phyloP scores from a whole-genome alignment of 2,888 invertebrate genomes.

The Eulithis prunata region DNA sequence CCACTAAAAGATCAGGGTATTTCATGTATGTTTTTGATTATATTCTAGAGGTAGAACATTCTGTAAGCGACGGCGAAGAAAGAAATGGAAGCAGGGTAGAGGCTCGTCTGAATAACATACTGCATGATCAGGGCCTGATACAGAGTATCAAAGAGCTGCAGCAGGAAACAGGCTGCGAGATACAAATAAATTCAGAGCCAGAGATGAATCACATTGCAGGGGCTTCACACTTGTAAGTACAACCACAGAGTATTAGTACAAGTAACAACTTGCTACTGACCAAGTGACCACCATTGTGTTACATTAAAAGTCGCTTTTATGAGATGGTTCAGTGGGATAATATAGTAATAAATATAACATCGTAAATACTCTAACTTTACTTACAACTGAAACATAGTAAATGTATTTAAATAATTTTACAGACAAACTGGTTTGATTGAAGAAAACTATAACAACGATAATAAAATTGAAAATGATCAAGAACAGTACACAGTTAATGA shows the following conservation, averaged over 20 bases:
- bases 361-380: too few species aligned
- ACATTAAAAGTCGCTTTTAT: too few species aligned
- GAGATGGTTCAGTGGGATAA: too few species aligned
- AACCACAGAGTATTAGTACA: too few species aligned
- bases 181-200: conserved; percentile 14
- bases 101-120: conserved; percentile 26
- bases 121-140: conserved; percentile 25
- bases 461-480: conserved; percentile 22
- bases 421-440: conserved; percentile 19
- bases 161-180: conserved; percentile 27
- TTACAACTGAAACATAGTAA: too few species aligned
- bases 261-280: too few species aligned
- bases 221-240: conserved; percentile 16
- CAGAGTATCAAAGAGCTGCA: conserved; percentile 30
- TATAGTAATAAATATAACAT: too few species aligned
- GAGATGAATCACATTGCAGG: neutral
- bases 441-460: conserved; percentile 8
- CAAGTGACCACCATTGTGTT: too few species aligned
- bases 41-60: neutral
- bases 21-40: neutral
- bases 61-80: conserved; percentile 25
- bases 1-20: too few species aligned
- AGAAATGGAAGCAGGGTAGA: conserved; percentile 22
- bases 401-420: neutral
- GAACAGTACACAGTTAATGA: conserved; percentile 26